Evolutionary conservation across 2,113 vertebrate species (phyloP), one percentile per base, ranked within the genome.

Genomic region (Elephas maximus): DNA sequence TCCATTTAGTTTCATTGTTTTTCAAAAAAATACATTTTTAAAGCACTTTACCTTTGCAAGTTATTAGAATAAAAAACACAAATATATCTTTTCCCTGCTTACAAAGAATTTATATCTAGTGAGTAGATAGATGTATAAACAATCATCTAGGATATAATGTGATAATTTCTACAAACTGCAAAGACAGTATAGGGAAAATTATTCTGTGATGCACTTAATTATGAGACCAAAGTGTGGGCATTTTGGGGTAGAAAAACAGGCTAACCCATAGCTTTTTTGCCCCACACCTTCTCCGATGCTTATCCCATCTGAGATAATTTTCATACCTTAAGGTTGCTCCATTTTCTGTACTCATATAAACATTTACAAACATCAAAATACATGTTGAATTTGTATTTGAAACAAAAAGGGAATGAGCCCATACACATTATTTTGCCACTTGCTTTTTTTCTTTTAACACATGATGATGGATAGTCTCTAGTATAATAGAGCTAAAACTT

Each of bases 1-100:
- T 93, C 62, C 57, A 88, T 63, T 92, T 88, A 45, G 57, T 79
- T 94, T 91, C 41, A 41, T 41, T 92, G 21, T 7, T 44, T 77
- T 84, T 81, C 93, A 30, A 23, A 62, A 62, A 96, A 92, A 20
- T 8, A 26, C 17, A 33, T 69, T 69, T 94, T 48, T 73, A 86
- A 92, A 93, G 44, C 18, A 81, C 87, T 53, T 80, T 45, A 30
- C 37, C 33, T 37, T 92, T 33, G 74, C 86, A 23, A 92, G 33
- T 78, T 94, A 86, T 53, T 82, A 26, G 8, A 77, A 33, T 80
- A 62, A 88, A 79, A 92, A 78, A 65, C 11, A 53, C 30, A 77
- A 60, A 28, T 65, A 79, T 62, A 85, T 41, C 20, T 67, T 77
- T 79, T 93, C 21, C 24, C 5, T 83, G 65, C 53, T 95, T 37